phyloP scores from a whole-genome alignment of 2,113 vertebrate species.

The Arenaria interpres region DNA sequence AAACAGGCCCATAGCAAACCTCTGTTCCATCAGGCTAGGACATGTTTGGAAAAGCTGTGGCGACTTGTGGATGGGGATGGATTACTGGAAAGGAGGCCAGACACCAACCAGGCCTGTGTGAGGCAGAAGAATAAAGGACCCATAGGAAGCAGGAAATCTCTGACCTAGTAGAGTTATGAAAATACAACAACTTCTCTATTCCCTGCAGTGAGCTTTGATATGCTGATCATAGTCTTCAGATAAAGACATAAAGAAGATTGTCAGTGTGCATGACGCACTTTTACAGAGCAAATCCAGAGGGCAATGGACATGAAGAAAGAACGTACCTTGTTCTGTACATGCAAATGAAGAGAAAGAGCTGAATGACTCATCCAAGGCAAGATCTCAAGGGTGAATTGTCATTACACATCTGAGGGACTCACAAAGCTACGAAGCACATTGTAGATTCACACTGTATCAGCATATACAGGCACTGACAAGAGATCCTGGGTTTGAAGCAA shows the following conservation, averaged over 20 bases:
- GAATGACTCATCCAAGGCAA: neutral
- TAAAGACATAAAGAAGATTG: neutral
- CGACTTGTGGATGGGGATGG: neutral
- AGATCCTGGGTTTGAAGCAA: neutral
- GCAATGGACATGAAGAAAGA: neutral
- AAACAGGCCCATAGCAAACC: neutral
- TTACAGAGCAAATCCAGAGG: neutral
- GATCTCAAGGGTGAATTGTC: neutral
- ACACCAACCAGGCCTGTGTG: neutral
- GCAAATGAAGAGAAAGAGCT: neutral
- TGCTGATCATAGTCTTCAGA: neutral
- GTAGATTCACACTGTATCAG: neutral
- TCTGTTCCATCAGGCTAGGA: neutral
- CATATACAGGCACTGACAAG: accelerated
- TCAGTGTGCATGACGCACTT: neutral
- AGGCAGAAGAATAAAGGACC: neutral
- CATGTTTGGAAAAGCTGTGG: neutral
- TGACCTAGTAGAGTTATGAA: neutral
- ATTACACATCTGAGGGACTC: neutral
- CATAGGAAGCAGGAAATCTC: neutral
- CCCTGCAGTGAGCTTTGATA: neutral
- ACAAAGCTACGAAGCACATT: neutral
- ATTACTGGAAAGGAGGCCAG: neutral
- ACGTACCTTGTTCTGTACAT: neutral
- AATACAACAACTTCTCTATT: neutral